Evolutionary conservation across 1,140 invertebrate species (phyloP), one percentile per base, ranked within the genome.

Genomic region (Caenorhabditis tropicalis): DNA sequence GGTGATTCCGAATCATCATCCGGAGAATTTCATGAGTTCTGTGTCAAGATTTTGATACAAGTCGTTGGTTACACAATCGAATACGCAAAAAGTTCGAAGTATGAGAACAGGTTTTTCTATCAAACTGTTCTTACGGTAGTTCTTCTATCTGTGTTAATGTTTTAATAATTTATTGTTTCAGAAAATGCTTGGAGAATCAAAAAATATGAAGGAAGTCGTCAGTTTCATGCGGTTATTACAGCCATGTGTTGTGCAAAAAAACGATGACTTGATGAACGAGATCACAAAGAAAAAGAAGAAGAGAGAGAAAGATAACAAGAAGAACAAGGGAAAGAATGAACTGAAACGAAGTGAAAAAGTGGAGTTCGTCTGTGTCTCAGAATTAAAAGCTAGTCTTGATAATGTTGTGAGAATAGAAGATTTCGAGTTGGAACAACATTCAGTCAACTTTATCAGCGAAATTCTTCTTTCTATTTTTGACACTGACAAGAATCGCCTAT

Each of bases 261-360:
- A 74, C 15, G 65, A 74, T 0, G n/a, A 74, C 10, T 15, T 74
- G 36, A 74, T 74, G 65, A 74, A 74, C 15, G 65, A 74, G n/a
- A n/a, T 74, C 9, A 74, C 65, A 10, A 74, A 74, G n/a, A 74
- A 74, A 29, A 74, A 74, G 36, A 74, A 74, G 65, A 74, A 74
- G 36, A 74, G 43, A 43, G 65, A 74, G 15, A 74, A 74, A 24
- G 65, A 74, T 2, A 74, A 74, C 15, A 74, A 74, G 36, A 74
- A 74, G 12, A 43, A 74, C 33, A 74, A 74, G 12, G 65, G 65
- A 74, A 74, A 74, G 29, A 74, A 74, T 24, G 65, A 74, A 24
- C 19, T 74, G n/a, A 74, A 74, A 43, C n/a, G 9, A 1, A n/a
- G 19, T 9, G 65, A 74, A 43, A 74, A 74, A 19, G 65, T 74